Conservation (phyloP, 2,113 vertebrate species). For the Rhabdornis inornatus region DNA sequence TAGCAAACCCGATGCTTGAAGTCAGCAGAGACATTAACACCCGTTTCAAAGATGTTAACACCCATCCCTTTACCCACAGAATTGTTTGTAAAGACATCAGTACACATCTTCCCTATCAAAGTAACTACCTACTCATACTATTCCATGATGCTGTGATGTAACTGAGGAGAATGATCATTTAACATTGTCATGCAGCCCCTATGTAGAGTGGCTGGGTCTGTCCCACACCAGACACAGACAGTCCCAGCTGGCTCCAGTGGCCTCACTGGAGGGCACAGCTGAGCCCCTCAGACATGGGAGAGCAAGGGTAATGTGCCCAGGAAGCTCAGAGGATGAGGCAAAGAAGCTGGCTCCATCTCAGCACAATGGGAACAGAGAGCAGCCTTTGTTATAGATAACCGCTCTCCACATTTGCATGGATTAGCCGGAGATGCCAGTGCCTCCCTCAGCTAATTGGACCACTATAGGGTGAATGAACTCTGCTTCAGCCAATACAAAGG, state of each 20-base stretch:
- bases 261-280: too few species aligned
- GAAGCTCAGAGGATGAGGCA: background rate
- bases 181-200: too few species aligned
- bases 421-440: background rate
- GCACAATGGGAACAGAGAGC: background rate
- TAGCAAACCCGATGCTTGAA: background rate
- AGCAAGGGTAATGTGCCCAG: background rate
- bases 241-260: rapidly evolving
- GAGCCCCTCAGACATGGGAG: background rate
- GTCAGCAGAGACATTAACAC: background rate
- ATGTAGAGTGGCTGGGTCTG: background rate
- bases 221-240: rapidly evolving
- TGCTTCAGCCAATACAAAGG: background rate
- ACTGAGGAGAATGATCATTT: background rate
- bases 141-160: background rate
- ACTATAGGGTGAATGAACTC: background rate
- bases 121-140: background rate
- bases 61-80: rapidly evolving
- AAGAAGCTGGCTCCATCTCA: background rate
- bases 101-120: background rate
- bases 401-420: background rate
- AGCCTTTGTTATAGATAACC: background rate
- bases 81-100: background rate
- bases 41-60: rapidly evolving
- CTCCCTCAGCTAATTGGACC: too few species aligned